Percentiles rank a stretch among this genome's conserved stretches.
Evolutionary conservation across 1,140 invertebrate genomes (phyloP).

Genomic region (Papilio polytes): DNA sequence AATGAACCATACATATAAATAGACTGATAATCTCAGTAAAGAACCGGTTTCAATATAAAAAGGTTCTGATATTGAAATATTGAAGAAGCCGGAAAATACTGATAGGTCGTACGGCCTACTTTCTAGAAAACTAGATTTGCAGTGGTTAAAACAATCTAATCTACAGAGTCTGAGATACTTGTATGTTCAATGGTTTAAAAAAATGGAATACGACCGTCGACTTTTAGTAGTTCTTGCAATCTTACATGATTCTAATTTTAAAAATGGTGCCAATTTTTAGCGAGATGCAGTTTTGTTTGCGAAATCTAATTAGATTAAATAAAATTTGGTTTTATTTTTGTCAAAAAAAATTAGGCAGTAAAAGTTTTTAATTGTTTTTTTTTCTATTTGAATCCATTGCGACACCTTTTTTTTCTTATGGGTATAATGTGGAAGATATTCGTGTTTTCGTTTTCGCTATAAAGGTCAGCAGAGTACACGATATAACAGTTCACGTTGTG

Average conservation of each 20-base stretch:
- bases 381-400: too few species aligned
- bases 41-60: neutral
- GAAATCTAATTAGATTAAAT: too few species aligned
- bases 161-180: neutral
- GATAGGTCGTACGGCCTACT: conserved; percentile 36
- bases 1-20: too few species aligned
- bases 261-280: neutral
- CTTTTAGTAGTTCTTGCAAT: neutral
- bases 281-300: too few species aligned
- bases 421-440: too few species aligned
- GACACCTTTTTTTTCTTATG: too few species aligned
- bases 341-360: too few species aligned
- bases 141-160: conserved; percentile 16
- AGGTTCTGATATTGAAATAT: conserved; percentile 3
- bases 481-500: conserved; percentile 3
- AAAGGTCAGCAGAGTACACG: conserved; percentile 22
- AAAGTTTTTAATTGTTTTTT: too few species aligned
- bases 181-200: neutral
- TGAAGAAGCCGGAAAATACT: conserved; percentile 27
- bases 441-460: neutral
- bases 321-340: too few species aligned
- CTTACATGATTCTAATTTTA: neutral
- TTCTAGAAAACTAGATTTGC: conserved; percentile 42
- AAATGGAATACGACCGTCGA: neutral
- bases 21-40: too few species aligned